Evolutionary conservation across 2,797 vertebrate species (phyloP).

Genomic region (Paedocypris micromegethes): DNA sequence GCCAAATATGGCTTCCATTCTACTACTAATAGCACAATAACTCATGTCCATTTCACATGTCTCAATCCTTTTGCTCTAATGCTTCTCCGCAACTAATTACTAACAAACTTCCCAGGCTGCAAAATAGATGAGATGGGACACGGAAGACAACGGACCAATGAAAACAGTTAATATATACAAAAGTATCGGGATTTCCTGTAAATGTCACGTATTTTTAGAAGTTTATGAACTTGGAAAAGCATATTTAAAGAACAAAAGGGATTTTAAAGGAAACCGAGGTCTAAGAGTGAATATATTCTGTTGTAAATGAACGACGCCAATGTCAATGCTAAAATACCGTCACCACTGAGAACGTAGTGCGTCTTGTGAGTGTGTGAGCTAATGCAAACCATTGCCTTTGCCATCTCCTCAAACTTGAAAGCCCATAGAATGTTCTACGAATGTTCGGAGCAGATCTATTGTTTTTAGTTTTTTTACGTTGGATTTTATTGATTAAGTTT

Average conservation of each 20-base stretch:
- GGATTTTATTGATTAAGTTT: not conserved
- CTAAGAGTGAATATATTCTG: constrained; percentile 4
- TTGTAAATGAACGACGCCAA: not conserved
- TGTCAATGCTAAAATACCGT: no score
- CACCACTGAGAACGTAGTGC: not conserved
- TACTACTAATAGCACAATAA: no score
- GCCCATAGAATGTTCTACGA: constrained; percentile 17
- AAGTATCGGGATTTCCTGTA: no score
- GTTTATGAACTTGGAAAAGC: not conserved
- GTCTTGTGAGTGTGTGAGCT: constrained; percentile 14
- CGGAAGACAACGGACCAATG: not conserved
- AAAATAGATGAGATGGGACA: no score
- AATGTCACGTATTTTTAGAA: no score
- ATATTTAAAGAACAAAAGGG: constrained; percentile 2
- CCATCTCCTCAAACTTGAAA: constrained; percentile 31
- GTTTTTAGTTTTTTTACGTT: not conserved
- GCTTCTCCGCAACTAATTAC: no score
- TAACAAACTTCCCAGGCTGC: no score
- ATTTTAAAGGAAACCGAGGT: not conserved
- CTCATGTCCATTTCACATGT: no score
- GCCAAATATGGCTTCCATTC: no score
- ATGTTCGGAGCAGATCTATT: constrained; percentile 5
- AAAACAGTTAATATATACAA: not conserved
- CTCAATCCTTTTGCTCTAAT: no score
- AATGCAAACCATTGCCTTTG: constrained; percentile 34